Evolutionary conservation across 2,888 invertebrate species (phyloP).

Genomic region (Agriopis marginaria): DNA sequence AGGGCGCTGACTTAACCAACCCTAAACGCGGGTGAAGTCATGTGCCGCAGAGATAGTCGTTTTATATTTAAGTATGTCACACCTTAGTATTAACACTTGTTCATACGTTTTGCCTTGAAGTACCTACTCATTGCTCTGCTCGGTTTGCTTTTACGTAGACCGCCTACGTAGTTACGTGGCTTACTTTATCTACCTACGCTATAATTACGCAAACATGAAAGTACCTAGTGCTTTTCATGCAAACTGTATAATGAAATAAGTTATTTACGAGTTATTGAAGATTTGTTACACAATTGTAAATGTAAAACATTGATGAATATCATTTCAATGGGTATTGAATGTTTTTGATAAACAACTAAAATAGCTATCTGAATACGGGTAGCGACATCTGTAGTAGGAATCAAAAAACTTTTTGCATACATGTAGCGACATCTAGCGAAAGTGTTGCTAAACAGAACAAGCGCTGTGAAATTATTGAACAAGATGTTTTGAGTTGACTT

Average conservation of each 20-base stretch:
- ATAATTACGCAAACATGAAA: not conserved
- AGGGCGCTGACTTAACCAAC: too few species aligned
- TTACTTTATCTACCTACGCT: constrained; percentile 1
- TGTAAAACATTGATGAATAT: too few species aligned
- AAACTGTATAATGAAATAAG: not conserved
- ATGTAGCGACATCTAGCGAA: constrained; percentile 34
- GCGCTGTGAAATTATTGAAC: not conserved
- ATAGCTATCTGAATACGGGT: constrained; percentile 15
- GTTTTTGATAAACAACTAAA: not conserved
- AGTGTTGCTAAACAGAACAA: not conserved
- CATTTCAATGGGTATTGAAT: not conserved
- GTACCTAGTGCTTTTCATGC: not conserved
- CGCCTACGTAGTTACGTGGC: constrained; percentile 28
- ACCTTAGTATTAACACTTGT: not conserved
- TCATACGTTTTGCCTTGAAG: constrained; percentile 6
- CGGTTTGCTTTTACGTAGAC: constrained; percentile 20
- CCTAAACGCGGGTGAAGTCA: too few species aligned
- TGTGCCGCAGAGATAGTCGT: not conserved
- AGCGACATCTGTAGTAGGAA: constrained; percentile 29
- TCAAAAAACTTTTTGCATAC: not conserved
- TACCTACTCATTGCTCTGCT: not conserved
- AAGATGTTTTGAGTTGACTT: not conserved
- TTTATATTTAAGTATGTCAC: not conserved
- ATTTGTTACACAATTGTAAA: not conserved
- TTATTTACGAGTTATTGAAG: not conserved